Conservation (phyloP, 2,888 invertebrate genomes). For the Mythimna pallens region DNA sequence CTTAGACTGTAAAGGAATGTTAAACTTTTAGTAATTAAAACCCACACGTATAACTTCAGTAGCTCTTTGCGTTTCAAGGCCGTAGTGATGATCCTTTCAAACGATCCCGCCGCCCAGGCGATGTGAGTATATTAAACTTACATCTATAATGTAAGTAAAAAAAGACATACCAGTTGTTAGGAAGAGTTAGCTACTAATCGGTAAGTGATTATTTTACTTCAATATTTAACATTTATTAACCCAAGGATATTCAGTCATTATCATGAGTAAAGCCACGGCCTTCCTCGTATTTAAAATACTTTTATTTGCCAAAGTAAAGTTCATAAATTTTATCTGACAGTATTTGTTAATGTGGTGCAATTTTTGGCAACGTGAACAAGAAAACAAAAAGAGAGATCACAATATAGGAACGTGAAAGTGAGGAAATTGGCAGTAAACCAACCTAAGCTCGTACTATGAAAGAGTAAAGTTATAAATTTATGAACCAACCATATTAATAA, state of each 20-base stretch:
- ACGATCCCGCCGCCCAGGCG: too few relatives aligned
- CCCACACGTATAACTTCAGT: too few relatives aligned
- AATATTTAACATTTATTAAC: conserved; percentile 23
- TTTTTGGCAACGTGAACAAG: conserved; percentile 16
- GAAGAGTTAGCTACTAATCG: not conserved
- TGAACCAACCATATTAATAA: too few relatives aligned
- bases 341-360: conserved; percentile 37
- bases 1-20: too few relatives aligned
- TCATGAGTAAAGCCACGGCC: conserved; percentile 4
- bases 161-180: too few relatives aligned
- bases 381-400: not conserved
- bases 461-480: not conserved
- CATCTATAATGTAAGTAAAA: not conserved
- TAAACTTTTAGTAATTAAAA: too few relatives aligned
- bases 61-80: too few relatives aligned
- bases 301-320: conserved; percentile 11
- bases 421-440: conserved; percentile 6
- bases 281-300: conserved; percentile 36
- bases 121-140: too few relatives aligned
- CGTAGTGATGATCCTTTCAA: too few relatives aligned
- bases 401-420: not conserved
- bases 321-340: not conserved
- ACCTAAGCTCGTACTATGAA: not conserved
- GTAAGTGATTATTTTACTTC: not conserved
- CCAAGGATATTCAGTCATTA: conserved; percentile 33